Percentiles rank a stretch among this genome's conserved stretches.
phyloP scores from a whole-genome alignment of 2,888 invertebrate species.

The Agonum fuliginosum region DNA sequence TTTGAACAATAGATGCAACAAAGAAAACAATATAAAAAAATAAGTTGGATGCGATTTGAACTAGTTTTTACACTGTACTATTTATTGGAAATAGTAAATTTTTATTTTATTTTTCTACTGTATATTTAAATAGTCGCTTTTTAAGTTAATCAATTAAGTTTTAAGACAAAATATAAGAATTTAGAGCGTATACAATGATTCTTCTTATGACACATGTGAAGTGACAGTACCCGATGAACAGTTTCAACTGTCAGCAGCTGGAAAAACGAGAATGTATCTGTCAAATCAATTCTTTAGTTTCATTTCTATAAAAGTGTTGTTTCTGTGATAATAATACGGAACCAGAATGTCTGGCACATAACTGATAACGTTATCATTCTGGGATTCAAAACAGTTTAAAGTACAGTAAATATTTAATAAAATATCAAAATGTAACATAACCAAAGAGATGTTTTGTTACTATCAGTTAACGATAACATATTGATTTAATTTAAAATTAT shows the following conservation, averaged over 20 bases:
- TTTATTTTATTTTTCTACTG: too few relatives aligned
- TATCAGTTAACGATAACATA: constrained; percentile 7
- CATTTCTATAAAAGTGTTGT: constrained; percentile 15
- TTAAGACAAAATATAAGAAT: background rate
- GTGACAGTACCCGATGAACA: constrained; percentile 46
- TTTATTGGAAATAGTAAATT: too few relatives aligned
- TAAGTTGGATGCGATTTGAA: background rate
- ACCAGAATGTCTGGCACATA: constrained; percentile 36
- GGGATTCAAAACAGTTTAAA: constrained; percentile 5
- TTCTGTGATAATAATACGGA: constrained; percentile 26
- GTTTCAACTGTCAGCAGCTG: constrained; percentile 49
- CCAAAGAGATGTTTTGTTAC: constrained; percentile 37
- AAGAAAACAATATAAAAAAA: background rate
- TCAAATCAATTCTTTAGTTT: constrained; percentile 52
- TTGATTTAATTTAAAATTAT: constrained; percentile 48
- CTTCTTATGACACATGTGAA: background rate
- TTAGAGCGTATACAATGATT: background rate
- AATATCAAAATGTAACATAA: constrained; percentile 53
- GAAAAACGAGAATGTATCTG: constrained; percentile 48
- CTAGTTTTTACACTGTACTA: background rate
- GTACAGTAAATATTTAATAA: constrained; percentile 12
- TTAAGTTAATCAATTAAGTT: background rate
- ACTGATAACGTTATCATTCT: background rate
- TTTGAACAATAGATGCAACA: background rate
- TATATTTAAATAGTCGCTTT: too few relatives aligned